phyloP scores from a whole-genome alignment of 1,140 invertebrate genomes.

The Brachionus asplanchnoidis region DNA sequence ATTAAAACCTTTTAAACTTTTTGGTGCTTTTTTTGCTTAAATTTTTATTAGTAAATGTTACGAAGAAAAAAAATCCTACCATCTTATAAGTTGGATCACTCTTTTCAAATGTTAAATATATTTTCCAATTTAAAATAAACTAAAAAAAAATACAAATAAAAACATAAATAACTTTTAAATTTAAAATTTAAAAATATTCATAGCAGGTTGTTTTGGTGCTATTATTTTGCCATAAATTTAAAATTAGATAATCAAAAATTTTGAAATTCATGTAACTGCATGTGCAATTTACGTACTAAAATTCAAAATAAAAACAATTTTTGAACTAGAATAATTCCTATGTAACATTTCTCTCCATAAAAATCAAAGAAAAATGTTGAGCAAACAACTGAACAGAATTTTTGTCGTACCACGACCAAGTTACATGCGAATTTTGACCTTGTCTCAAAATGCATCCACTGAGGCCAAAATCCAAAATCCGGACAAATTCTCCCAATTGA shows the following conservation, averaged over 20 bases:
- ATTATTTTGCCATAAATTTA: not conserved
- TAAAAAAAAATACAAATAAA: too few species aligned
- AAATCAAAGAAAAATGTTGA: not conserved
- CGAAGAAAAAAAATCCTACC: too few species aligned
- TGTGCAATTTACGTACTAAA: not conserved
- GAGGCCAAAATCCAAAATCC: not conserved
- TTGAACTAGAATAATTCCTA: not conserved
- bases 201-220: not conserved
- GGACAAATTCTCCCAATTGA: conserved; percentile 1
- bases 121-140: too few species aligned
- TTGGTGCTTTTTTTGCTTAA: too few species aligned
- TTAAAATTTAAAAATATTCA: too few species aligned
- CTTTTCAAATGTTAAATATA: too few species aligned
- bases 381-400: not conserved
- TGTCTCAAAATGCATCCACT: not conserved
- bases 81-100: too few species aligned
- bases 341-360: not conserved
- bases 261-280: not conserved
- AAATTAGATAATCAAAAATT: not conserved
- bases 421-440: not conserved
- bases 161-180: too few species aligned
- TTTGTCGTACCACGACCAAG: not conserved
- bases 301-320: not conserved
- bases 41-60: too few species aligned
- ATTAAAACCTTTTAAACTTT: too few species aligned